Evolutionary conservation across 2,113 vertebrate genomes (phyloP).

Genomic region (Mustela nigripes): DNA sequence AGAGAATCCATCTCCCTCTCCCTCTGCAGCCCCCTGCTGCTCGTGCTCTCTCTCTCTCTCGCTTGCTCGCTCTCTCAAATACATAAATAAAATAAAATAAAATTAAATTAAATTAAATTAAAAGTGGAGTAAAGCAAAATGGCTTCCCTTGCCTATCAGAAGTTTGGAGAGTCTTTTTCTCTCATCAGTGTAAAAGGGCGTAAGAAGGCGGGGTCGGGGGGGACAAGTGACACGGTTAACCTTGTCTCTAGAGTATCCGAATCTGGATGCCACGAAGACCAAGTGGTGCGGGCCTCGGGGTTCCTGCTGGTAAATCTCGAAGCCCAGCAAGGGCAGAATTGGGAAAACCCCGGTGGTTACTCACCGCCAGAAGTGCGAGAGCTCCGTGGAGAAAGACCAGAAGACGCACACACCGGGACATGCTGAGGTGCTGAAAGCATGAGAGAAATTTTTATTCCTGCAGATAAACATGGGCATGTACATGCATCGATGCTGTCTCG

Average conservation of each 20-base stretch:
- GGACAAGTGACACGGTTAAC: neutral
- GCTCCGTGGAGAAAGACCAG: slow-evolving; percentile 25
- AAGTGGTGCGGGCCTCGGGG: neutral
- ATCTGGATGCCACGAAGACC: neutral
- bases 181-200: neutral
- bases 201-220: neutral
- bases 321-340: neutral
- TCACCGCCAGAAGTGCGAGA: neutral
- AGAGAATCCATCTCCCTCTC: too few relatives aligned
- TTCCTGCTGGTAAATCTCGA: neutral
- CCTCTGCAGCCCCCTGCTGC: too few relatives aligned
- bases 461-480: neutral
- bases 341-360: neutral
- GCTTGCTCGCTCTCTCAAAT: too few relatives aligned
- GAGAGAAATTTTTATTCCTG: neutral
- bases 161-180: neutral
- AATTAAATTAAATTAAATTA: too few relatives aligned
- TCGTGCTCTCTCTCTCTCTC: too few relatives aligned
- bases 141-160: neutral
- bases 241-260: neutral
- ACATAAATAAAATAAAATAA: too few relatives aligned
- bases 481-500: neutral
- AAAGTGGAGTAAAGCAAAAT: too few relatives aligned
- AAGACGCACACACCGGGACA: neutral
- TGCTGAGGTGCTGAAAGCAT: slow-evolving; percentile 45